Conservation (phyloP, 2,113 vertebrate species). For the Mirounga angustirostris region DNA sequence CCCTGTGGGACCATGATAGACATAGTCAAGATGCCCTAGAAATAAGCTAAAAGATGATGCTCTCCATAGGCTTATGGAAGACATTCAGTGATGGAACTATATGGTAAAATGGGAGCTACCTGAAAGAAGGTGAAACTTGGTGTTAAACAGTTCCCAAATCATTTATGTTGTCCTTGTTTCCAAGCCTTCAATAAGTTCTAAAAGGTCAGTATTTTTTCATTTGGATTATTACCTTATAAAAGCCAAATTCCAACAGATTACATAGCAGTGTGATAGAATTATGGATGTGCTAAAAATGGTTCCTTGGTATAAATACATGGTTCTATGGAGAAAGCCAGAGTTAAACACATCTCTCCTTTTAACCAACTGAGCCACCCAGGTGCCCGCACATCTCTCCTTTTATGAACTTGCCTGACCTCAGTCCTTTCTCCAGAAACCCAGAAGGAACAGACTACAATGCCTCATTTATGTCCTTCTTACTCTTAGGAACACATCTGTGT, state of each 20-base stretch:
- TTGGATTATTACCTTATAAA: slow-evolving; percentile 43
- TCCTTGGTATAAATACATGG: neutral
- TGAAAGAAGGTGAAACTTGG: neutral
- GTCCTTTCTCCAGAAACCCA: neutral
- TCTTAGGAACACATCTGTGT: neutral
- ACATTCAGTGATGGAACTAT: neutral
- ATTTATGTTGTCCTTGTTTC: slow-evolving; percentile 4
- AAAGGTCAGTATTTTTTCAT: slow-evolving; percentile 43
- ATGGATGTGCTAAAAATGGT: neutral
- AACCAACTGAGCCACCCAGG: too few species aligned
- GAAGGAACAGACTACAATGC: neutral
- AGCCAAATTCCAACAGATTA: neutral
- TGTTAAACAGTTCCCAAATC: neutral
- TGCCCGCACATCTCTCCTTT: neutral
- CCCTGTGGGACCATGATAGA: neutral
- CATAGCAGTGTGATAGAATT: neutral
- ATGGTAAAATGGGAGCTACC: neutral
- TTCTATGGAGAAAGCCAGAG: neutral
- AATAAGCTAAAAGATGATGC: neutral
- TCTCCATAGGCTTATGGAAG: neutral
- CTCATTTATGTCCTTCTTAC: neutral
- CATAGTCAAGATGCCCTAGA: neutral
- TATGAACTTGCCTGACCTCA: neutral
- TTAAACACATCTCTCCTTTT: neutral
- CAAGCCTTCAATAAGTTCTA: neutral